Evolutionary conservation across 2,797 vertebrate genomes (phyloP).

Genomic region (Pyrocephalus nanus): DNA sequence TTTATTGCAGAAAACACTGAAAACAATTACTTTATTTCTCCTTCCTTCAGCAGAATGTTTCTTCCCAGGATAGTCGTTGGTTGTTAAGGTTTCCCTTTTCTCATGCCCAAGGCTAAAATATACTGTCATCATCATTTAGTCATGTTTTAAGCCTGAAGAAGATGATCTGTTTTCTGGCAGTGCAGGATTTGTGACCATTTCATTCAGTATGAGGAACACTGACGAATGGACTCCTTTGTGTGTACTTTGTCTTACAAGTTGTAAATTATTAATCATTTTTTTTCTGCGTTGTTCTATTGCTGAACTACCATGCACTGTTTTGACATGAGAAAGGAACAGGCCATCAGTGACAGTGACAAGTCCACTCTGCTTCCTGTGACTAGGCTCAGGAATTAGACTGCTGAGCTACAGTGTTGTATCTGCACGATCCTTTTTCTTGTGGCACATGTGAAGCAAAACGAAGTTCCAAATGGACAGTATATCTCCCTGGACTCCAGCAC

Average conservation of each 20-base stretch:
- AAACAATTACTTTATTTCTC: neutral
- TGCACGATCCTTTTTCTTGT: neutral
- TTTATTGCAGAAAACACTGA: neutral
- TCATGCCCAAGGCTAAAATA: neutral
- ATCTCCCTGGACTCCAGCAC: neutral
- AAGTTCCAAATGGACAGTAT: neutral
- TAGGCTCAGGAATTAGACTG: neutral
- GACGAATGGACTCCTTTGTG: neutral
- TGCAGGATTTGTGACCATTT: neutral
- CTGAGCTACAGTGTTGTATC: accelerated
- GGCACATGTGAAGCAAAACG: neutral
- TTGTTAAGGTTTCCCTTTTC: neutral
- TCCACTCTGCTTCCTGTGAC: neutral
- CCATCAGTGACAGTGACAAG: neutral
- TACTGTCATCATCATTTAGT: neutral
- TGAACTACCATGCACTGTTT: neutral
- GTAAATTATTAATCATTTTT: neutral
- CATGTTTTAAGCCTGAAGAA: neutral
- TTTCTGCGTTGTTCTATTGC: neutral
- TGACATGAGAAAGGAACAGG: neutral
- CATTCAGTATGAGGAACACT: neutral
- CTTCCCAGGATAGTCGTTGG: neutral
- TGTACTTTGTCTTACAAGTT: neutral
- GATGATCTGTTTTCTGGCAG: neutral
- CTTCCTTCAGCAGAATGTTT: neutral